Base-by-base conservation (phyloP, 2,797 vertebrate genomes). In the Tokudaia tokunoshimensis region DNA sequence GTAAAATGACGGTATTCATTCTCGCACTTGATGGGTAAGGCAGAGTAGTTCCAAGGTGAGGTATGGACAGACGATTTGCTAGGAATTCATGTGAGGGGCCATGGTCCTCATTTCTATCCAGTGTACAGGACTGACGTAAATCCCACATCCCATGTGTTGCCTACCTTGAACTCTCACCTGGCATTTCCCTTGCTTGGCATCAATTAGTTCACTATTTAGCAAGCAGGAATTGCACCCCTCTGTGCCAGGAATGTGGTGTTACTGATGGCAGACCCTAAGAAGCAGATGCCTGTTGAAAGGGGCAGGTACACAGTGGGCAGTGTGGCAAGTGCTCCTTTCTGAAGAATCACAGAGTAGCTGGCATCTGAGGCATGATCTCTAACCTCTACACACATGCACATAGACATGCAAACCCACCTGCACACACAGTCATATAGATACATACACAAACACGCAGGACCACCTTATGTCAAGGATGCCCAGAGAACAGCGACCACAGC, bases 391-490 rank as follows among this genome's bases (percentile, higher is more conserved):
- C 29, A 57, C 67, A 41, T 57, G 67, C 5, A 34, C 17, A 29
- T 17, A 31, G 29, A 20, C 7, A 75, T 37, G n/a, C 34, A 87
- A 37, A 26, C n/a, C 65, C 5, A 59, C 22, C 80, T 41, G n/a
- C 17, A 80, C 50, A 72, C 67, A 74, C 22, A 55, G 34, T 41
- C n/a, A 41, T 29, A 41, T 15, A 74, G 34, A 57, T 52, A 57
- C 50, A 74, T 2, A 41, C 15, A 57, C n/a, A 87, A 37, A 57
- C 34, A 88, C n/a, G 24, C 22, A 72, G 1, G 3, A 13, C 15
- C 50, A 59, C 3, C 41, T 1, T 44, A 55, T 2, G 3, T 29
- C 12, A 6, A 1, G 8, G 6, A 44, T 63, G 3, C 3, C 17
- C 41, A 14, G 12, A 19, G 29, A 24, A 9, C 0, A 59, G 55